These are phyloP conservation scores for Pollachius pollachius DNA, from an alignment of 2,113 vertebrate species.

Conservation along the genomic window DNA sequence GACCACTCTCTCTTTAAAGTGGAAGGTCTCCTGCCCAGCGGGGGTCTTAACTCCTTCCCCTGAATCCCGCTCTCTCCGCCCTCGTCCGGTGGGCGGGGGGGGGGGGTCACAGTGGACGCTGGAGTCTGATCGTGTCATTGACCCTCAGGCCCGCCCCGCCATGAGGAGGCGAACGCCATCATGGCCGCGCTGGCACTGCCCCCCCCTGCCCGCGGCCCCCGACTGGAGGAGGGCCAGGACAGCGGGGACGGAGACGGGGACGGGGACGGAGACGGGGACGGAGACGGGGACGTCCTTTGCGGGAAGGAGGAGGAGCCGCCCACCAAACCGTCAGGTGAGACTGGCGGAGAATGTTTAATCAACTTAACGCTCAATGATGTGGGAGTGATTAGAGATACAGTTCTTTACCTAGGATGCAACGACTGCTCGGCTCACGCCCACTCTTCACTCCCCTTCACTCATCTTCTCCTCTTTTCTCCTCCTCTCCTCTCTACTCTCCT, in stretches of 20 bases:
- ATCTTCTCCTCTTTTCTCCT: not conserved
- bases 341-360: no score
- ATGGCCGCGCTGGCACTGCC: constrained; percentile 36
- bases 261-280: not conserved
- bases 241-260: constrained; percentile 6
- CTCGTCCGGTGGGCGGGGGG: no score
- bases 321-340: constrained; percentile 42
- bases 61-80: no score
- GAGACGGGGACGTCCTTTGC: constrained; percentile 3
- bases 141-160: constrained; percentile 31
- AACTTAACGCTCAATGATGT: no score
- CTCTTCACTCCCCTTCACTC: not conserved
- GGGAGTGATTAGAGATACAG: no score
- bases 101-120: no score
- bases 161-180: constrained; percentile 20
- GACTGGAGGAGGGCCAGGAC: constrained; percentile 16
- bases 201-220: not conserved
- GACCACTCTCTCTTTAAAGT: no score
- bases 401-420: no score
- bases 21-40: no score
- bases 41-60: no score
- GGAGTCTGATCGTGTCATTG: no score
- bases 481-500: not conserved
- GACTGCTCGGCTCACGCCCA: no score
- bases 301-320: constrained; percentile 38